Evolutionary conservation across 2,888 invertebrate species (phyloP).

Genomic region (Camponotus fellah): DNA sequence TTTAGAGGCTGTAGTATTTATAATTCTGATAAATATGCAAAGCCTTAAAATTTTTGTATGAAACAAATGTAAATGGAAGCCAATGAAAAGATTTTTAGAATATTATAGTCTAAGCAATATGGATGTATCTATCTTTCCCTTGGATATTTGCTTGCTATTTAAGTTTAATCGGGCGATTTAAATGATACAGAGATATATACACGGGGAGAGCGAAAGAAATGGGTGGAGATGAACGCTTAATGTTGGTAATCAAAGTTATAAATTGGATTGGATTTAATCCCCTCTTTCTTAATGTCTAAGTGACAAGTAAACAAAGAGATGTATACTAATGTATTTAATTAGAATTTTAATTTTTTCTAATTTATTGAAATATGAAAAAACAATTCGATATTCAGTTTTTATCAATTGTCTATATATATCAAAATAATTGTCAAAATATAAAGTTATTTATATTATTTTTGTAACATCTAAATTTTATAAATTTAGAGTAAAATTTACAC

Average conservation of each 20-base stretch:
- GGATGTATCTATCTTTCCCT: not conserved
- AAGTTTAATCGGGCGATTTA: constrained; percentile 42
- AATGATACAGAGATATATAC: not conserved
- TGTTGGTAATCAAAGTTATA: constrained; percentile 51
- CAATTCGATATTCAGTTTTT: not conserved
- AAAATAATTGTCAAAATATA: not conserved
- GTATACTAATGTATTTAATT: constrained; percentile 18
- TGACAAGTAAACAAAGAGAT: constrained; percentile 42
- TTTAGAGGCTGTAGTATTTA: constrained; percentile 19
- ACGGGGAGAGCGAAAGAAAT: constrained; percentile 37
- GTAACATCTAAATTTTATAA: not conserved
- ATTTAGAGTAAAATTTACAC: not conserved
- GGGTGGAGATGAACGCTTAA: constrained; percentile 35
- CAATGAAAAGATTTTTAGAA: constrained; percentile 1
- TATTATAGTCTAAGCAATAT: not conserved
- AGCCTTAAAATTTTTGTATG: constrained; percentile 12
- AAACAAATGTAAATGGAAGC: constrained; percentile 30
- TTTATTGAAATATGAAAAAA: not conserved
- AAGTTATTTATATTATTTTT: not conserved
- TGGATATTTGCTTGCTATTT: constrained; percentile 36
- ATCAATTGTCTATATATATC: not conserved
- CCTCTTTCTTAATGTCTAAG: constrained; percentile 5
- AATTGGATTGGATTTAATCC: constrained; percentile 46
- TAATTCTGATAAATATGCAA: constrained; percentile 19
- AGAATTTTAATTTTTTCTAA: not conserved